Evolutionary conservation across 2,888 invertebrate species (phyloP), one percentile per base, ranked within the genome.

Genomic region (Sylvicola cinctus): DNA sequence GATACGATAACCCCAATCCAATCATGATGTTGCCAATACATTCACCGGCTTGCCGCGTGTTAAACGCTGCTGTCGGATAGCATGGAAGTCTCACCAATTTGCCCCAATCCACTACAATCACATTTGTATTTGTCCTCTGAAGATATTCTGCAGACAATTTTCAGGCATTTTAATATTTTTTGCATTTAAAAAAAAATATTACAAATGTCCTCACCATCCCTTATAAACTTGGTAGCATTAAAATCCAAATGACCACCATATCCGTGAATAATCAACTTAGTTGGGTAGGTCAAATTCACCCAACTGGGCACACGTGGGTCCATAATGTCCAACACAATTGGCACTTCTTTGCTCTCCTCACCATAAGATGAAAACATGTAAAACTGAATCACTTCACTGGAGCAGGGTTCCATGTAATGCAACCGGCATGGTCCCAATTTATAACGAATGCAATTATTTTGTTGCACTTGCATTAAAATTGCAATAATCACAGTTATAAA

Each of bases 31-130:
- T 56, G 0, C 65, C 63, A 2, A 65, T 42, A 43, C 70, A 70
- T 38, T 62, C 55, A 2, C 68, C 69, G 1, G 67, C 68, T 43
- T 68, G 66, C 41, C 61, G 62, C 2, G 68, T 64, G 44, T 70
- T 69, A 32, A 63, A 50, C 4, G 65, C 67, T 0, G 68, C 67
- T 2, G 62, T 51, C 2, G 65, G 60, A 42, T 70, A 70, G 33
- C 70, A 70, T 0, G 69, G 69, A 1, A 56, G 51, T 2, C 44
- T 44, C 0, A 65, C 59, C 16, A 69, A 44, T 4, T 54, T 46
- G 16, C 58, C 58, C 68, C 69, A 71, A 45, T 71, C 66, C 7
- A 69, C 60, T 38, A 59, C 54, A 46, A 65, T 56, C 2, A 65
- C 42, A 41, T 64, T 64, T 27, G 48, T 49, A 5, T 49, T 44